Percentiles rank a stretch among this genome's conserved stretches.
Evolutionary conservation across 2,888 invertebrate genomes (phyloP).

Genomic region (Tenthredo amoena): DNA sequence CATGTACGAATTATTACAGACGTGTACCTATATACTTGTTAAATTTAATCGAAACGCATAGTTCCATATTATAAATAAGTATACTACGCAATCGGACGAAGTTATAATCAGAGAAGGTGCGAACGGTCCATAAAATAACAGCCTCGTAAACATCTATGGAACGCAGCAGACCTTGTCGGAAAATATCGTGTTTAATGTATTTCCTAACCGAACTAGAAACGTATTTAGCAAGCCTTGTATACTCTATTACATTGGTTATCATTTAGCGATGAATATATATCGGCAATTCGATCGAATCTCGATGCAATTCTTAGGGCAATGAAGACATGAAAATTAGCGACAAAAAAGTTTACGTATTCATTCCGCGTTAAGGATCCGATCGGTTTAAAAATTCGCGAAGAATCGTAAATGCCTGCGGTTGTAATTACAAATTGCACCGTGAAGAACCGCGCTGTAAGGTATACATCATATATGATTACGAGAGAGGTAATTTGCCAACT

Average conservation of each 20-base stretch:
- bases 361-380: not conserved
- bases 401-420: not conserved
- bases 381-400: not conserved
- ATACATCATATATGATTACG: not conserved
- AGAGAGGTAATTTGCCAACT: not conserved
- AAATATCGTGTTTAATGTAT: not conserved
- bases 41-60: slow-evolving; percentile 3
- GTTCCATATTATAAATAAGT: not conserved
- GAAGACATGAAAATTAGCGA: not conserved
- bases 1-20: not conserved
- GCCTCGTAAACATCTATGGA: slow-evolving; percentile 26
- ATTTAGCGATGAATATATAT: too few relatives aligned
- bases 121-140: slow-evolving; percentile 39
- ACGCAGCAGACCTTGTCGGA: slow-evolving; percentile 43
- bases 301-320: not conserved
- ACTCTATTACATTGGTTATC: not conserved
- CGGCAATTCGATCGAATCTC: not conserved
- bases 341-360: not conserved
- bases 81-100: not conserved
- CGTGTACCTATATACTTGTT: not conserved
- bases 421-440: slow-evolving; percentile 7
- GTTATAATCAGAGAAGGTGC: slow-evolving; percentile 33
- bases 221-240: not conserved
- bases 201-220: not conserved
- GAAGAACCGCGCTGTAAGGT: not conserved